Conservation (phyloP, 2,113 vertebrate species). For the Ia io region DNA sequence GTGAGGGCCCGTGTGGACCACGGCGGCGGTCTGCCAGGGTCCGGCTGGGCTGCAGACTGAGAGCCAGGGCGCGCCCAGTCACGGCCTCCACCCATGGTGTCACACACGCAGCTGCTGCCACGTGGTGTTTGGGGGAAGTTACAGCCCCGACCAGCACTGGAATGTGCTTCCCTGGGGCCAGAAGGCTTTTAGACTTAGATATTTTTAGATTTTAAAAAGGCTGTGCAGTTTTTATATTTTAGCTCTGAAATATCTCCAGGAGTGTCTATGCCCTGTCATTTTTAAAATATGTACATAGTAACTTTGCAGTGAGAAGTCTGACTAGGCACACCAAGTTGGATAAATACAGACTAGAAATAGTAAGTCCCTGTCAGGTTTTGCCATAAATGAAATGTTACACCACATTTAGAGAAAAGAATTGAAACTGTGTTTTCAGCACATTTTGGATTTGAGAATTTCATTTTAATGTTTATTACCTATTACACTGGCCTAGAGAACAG, state of each 20-base stretch:
- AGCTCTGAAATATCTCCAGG: background rate
- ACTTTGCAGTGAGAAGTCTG: background rate
- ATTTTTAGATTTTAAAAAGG: background rate
- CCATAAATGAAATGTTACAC: background rate
- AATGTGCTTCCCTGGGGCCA: background rate
- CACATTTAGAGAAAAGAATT: background rate
- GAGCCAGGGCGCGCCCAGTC: background rate
- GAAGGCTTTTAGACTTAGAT: background rate
- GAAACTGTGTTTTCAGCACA: background rate
- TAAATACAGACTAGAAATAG: background rate
- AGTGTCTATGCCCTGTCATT: background rate
- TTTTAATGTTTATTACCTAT: background rate
- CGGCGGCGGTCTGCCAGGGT: background rate
- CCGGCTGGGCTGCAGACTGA: background rate
- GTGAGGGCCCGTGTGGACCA: background rate
- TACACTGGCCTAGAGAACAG: background rate
- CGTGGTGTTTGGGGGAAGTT: background rate
- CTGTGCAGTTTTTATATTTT: background rate
- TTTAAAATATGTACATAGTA: background rate
- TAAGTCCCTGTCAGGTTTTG: background rate
- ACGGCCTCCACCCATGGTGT: background rate
- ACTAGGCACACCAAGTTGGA: background rate
- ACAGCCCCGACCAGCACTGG: accelerated
- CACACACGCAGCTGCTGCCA: background rate
- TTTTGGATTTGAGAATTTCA: background rate